Base-by-base conservation (phyloP, 2,113 vertebrate genomes). In the Ondatra zibethicus region DNA sequence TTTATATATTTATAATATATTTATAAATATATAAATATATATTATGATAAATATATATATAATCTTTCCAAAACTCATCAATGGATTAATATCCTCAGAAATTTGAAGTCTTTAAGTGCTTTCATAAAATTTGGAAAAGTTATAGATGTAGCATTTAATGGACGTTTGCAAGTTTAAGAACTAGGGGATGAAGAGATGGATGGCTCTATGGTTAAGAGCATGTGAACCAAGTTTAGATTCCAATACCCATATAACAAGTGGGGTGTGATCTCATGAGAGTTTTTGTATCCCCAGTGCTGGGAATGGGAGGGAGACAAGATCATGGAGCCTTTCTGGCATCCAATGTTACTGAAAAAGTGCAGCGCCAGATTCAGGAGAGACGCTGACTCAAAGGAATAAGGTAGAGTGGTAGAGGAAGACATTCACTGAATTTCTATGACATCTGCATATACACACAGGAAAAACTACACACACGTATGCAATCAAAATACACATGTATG, bases 51-150 rank as follows among this genome's bases (percentile, higher is more conserved):
- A 47, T 45, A 88, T 45, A 88, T 16, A 36, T n/a, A 13, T 19
- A 42, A 33, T 90, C 33, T 92, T 93, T 93, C 16, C n/a, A 80
- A 92, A 93, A 29, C 5, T 29, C 14, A 16, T 33, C 75, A 97
- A 31, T n/a, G 5, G 42, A 89, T 29, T 87, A 29, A 89, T 3
- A 80, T 84, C 21, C 33, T 91, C n/a, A 33, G 23, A 95, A 89
- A 93, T 75, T 55, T 31, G 31, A 92, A 96, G 84, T 45, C 87
- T 17, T 42, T 31, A 72, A 84, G 1, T 78, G 8, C 55, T 31
- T 50, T 92, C 58, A n/a, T 14, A 93, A 77, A 68, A 23, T 12
- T 23, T 88, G 42, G 21, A 36, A 89, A 55, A 36, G 27, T 92
- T 47, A 12, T 55, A 86, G 23, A 76, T 8, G 65, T 63, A 36